Percentiles rank a stretch among this genome's conserved stretches.
phyloP scores from a whole-genome alignment of 2,797 vertebrate species.

The Phoebastria nigripes region DNA sequence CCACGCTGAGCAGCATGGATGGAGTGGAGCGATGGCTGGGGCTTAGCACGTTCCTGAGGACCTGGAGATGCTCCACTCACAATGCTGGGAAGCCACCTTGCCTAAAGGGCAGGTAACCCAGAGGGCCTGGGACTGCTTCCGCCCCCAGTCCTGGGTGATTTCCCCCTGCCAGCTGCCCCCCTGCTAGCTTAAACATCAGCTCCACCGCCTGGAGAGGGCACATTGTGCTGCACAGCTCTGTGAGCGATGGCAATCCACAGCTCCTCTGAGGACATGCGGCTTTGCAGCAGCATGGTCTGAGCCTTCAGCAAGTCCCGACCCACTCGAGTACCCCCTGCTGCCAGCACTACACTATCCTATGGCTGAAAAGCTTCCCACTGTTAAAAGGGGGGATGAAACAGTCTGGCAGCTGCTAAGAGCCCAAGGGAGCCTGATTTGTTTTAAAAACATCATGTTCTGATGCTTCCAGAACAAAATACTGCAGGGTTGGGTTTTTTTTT shows the following conservation, averaged over 20 bases:
- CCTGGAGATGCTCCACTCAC: background rate
- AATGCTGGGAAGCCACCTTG: background rate
- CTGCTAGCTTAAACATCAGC: background rate
- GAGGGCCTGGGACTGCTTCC: background rate
- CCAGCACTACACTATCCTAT: background rate
- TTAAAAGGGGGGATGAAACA: background rate
- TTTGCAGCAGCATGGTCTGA: background rate
- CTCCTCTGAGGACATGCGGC: background rate
- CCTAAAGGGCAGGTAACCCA: background rate
- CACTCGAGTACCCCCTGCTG: background rate
- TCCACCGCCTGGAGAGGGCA: background rate
- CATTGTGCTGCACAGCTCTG: fast-evolving
- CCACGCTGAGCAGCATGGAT: fast-evolving
- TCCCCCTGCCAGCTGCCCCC: background rate
- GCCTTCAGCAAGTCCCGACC: background rate
- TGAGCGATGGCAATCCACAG: fast-evolving
- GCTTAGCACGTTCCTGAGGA: fast-evolving
- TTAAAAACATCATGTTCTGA: background rate
- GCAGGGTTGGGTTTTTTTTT: background rate
- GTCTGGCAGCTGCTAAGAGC: background rate
- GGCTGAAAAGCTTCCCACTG: background rate
- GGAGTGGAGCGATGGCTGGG: fast-evolving
- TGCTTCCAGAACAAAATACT: constrained; percentile 6
- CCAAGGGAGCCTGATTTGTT: background rate
- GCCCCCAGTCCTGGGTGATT: background rate